Base-by-base conservation (phyloP, 2,888 invertebrate species). In the Agriotes lineatus region DNA sequence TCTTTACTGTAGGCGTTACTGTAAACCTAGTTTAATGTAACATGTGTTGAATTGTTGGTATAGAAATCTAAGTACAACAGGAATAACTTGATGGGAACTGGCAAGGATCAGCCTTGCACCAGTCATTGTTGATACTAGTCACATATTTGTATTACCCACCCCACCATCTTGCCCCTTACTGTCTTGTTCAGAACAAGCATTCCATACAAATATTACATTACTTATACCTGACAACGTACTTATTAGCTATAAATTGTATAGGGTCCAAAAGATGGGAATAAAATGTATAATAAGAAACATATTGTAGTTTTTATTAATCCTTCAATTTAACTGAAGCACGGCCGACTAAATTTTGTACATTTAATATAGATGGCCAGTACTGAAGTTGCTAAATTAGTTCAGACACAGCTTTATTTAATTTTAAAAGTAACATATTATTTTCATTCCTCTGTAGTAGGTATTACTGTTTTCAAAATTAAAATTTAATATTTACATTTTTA, bases 211-310 rank as follows among this genome's bases (percentile, higher is more conserved):
- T 83, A 83, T 85, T 85, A 82, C 85, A 85, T 84, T 85, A 70
- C 66, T 70, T 67, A 68, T 68, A 85, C 85, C 87, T 88, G 87
- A 88, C 84, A 85, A 85, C 85, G 85, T 85, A 85, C 85, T 85
- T 85, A 70, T 65, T 70, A 89, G 88, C 87, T 89, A 88, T 89
- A 88, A 88, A 88, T 87, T 89, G 88, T 89, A 89, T 90, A 90
- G 89, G 89, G 89, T 90, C 89, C 89, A 90, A 89, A 85, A 88
- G 88, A 89, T 89, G 89, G 89, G 89, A 88, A 89, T 89, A 89
- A 88, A 89, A 87, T 88, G 88, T 89, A 88, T 88, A 86, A 88
- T 88, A 86, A 85, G 83, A 80, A 42, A 42, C 16, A 42, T 16
- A 5, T 42, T 42, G 42, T 42, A 16, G 42, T 42, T 42, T 42